Evolutionary conservation across 1,140 invertebrate genomes (phyloP), one percentile per base, ranked within the genome.

Genomic region (Portunus trituberculatus): DNA sequence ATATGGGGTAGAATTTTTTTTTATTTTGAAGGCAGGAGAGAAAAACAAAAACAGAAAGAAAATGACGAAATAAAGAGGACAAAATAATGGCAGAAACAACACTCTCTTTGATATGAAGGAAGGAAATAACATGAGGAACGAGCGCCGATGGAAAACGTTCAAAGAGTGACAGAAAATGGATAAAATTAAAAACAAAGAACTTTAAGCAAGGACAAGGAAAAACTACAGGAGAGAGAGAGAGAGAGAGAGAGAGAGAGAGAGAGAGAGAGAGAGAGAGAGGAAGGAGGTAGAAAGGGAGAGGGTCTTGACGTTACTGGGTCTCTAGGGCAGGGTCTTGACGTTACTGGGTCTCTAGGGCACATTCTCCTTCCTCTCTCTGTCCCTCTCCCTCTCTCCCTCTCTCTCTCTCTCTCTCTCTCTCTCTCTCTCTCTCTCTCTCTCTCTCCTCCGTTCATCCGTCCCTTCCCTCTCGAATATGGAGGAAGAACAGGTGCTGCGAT

Each of bases 291-390:
- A 86, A 45, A 29, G 52, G 52, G 86, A 59, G 46, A 67, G 86
- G 45, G 7, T n/a, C 25, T n/a, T 25, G 67, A 76, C 67, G 45
- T 87, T 28, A 89, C 89, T 91, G 46, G 89, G 89, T 91, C 89
- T 91, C 89, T 91, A 76, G 10, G n/a, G 67, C n/a, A 76, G 67
- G 67, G 67, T 7, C 0, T 67, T 46, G 48, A 8, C 48, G 45
- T 87, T 28, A 89, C 89, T 91, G 46, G 89, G 89, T 91, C 89
- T 91, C 89, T 91, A 32, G 89, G 89, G 45, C 25, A 52, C 10
- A 20, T 91, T 8, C 52, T 83, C 32, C 91, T 76, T n/a, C 91
- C 76, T 67, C 32, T 25, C 59, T 20, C 52, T 92, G 31, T 76
- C 52, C 45, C 91, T 45, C 25, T 29, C 45, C 28, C 90, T 67